These are phyloP conservation scores for Muschampia plurimacula DNA, from an alignment of 2,888 invertebrate species.

Conservation along the genomic window DNA sequence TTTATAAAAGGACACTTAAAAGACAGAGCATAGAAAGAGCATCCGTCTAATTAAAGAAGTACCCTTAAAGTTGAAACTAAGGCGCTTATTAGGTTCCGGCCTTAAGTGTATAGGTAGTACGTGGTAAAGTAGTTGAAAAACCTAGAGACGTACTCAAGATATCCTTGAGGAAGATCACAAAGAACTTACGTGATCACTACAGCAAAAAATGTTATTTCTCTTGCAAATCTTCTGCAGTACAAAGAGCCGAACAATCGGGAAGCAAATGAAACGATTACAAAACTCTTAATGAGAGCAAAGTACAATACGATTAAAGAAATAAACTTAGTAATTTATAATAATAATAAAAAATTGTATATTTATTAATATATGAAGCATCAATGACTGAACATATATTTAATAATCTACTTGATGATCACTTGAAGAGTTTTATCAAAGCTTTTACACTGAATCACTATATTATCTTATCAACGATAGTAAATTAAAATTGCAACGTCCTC, in stretches of 20 bases:
- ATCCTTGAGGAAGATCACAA: background rate
- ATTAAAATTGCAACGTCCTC: constrained; percentile 17
- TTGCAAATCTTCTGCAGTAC: background rate
- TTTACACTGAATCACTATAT: background rate
- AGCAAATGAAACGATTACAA: background rate
- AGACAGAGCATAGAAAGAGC: background rate
- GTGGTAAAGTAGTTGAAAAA: constrained; percentile 8
- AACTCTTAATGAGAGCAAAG: background rate
- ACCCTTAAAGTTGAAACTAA: background rate
- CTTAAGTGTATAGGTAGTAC: constrained; percentile 19
- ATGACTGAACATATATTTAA: no score
- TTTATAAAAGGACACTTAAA: background rate
- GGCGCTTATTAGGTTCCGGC: background rate
- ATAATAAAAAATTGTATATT: no score
- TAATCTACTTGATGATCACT: background rate
- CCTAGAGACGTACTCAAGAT: background rate
- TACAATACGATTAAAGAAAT: no score
- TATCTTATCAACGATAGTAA: constrained; percentile 2
- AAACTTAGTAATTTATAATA: no score
- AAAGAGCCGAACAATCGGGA: background rate
- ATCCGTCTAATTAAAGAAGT: constrained; percentile 7
- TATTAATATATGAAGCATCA: no score
- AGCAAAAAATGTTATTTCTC: background rate
- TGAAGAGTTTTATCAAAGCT: background rate
- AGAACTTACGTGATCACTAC: background rate